Base-by-base conservation (phyloP, 2,797 vertebrate genomes). In the Acomys russatus region DNA sequence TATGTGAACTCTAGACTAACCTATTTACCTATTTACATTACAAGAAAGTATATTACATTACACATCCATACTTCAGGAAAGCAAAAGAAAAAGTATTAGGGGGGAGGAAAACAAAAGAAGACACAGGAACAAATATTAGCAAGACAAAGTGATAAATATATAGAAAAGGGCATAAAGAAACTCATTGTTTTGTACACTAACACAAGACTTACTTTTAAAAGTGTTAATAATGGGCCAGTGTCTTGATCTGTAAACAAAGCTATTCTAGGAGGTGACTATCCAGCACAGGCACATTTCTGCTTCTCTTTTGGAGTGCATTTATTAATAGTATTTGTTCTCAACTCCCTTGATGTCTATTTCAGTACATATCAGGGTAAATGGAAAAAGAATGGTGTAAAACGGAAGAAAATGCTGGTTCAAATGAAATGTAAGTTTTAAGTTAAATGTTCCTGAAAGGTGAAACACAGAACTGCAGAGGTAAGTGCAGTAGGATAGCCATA, bases 361-460 rank as follows among this genome's bases (percentile, higher is more conserved):
- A 54, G 30, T 61, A 90, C 88, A 63, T 82, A 64, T 86, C 71
- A 78, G 6, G 35, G 35, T 71, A 89, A 49, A 17, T 74, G 38
- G 86, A 15, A 70, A 79, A 83, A 82, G 49, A 92, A 77, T 7
- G 35, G 18, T 51, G 28, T 54, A 18, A 78, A 90, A 86, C 82
- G 66, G 79, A 85, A 87, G 23, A 85, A 51, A 66, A 30, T 33
- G 33, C 68, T 82, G 20, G 70, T 88, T 71, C 11, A 49, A 30
- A 85, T 30, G 71, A 94, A 96, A 96, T 77, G 11, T 44, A 44
- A 44, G 44, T 44, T 44, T 44, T n/a, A 70, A 89, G 68, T 59
- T 3, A 1, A 76, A 73, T 35, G 33, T 1, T 92, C 92, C 94
- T 63, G 90, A 94, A 88, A 56, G 35, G 82, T 18, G 30, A 86